phyloP scores from a whole-genome alignment of 1,140 invertebrate species.

The Psix sp. region DNA sequence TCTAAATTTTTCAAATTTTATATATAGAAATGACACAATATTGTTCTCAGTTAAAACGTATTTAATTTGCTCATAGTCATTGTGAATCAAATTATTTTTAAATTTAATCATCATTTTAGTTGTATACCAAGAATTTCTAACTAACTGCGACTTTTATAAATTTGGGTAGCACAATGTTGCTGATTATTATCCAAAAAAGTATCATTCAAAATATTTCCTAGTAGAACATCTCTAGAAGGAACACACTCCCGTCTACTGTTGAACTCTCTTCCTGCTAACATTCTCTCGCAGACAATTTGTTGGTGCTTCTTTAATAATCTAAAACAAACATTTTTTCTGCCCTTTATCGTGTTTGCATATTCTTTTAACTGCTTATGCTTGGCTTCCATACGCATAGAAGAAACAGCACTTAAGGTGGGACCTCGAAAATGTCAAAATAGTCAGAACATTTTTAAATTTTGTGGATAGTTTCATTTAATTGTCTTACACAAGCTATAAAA shows the following conservation, averaged over 20 bases:
- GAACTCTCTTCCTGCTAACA: not conserved
- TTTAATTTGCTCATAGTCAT: not conserved
- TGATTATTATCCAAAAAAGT: not conserved
- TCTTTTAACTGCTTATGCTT: slow-evolving; percentile 51
- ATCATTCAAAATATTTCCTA: not conserved
- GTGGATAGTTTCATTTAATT: no score
- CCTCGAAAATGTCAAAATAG: no score
- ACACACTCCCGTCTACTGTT: not conserved
- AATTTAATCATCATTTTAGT: not conserved
- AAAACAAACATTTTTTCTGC: slow-evolving; percentile 39
- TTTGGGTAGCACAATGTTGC: not conserved
- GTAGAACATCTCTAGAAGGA: not conserved
- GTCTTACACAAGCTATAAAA: no score
- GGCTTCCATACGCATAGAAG: slow-evolving; percentile 46
- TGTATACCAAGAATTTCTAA: not conserved
- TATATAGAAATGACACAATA: not conserved
- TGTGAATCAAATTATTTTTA: not conserved
- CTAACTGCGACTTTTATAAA: not conserved
- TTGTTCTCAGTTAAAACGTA: not conserved
- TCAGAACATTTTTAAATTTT: no score
- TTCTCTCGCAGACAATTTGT: not conserved
- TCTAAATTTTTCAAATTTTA: not conserved
- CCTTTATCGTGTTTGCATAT: slow-evolving; percentile 14
- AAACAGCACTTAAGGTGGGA: no score
- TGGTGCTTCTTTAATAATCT: slow-evolving; percentile 18